Evolutionary conservation across 2,113 vertebrate species (phyloP), one percentile per base, ranked within the genome.

Genomic region (Phylloscopus whistleri): DNA sequence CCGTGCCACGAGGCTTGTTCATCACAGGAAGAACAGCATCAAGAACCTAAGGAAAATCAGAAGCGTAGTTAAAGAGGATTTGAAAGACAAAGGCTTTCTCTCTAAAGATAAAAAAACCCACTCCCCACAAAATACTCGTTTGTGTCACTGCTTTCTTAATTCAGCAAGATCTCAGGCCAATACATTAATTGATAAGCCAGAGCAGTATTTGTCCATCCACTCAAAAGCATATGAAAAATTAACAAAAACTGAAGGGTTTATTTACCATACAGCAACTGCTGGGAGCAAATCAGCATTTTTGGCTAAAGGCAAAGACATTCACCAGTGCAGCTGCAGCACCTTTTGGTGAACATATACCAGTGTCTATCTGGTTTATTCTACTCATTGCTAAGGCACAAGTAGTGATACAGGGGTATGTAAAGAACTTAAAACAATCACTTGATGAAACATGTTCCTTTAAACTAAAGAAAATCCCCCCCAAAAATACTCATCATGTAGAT

Each of bases 1-100:
- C 99, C 0, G 93, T 92, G 17, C 94, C 27, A 20, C 96, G 93
- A 37, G 97, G 56, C 37, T 97, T 98, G 83, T 98, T 99, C 99
- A 99, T 99, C 48, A 99, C 98, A 0, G 99, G 99, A 92, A 98
- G 89, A 77, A 99, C 95, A 16, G 99, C 98, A 84, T 99, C 99
- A 31, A 99, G 97, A 11, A 99, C 99, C 99, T 99, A 88, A 37
- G 12, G 14, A 55, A 89, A 46, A 84, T 48, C 24, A 91, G 84
- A 92, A 77, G 31, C 1, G 3, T 21, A 28, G 37, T 76, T 78
- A 52, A 51, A 80, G 56, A 84, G 55, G 37, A 67, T 59, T 26
- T 31, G 43, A 66, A 91, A 83, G 31, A n/a, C 3, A 82, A 76
- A 55, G 28, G 43, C 16, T 87, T 78, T n/a, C 49, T 60, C 73